phyloP scores from a whole-genome alignment of 2,113 vertebrate genomes.

The Paedocypris sp. region DNA sequence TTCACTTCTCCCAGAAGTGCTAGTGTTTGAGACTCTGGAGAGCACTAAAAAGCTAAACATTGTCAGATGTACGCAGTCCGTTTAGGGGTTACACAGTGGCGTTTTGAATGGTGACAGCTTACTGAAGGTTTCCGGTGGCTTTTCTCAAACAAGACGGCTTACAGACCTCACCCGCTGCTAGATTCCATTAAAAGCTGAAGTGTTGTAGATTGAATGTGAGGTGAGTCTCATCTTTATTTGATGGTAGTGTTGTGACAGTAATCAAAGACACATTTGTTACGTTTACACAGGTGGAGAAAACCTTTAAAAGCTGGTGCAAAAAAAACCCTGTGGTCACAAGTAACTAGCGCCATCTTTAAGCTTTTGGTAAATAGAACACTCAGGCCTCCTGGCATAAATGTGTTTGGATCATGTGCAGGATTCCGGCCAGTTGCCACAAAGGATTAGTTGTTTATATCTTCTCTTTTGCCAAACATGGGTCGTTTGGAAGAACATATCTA shows the following conservation, averaged over 20 bases:
- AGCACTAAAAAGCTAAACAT: conserved; percentile 2
- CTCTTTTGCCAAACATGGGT: not conserved
- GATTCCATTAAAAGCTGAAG: not conserved
- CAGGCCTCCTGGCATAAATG: not conserved
- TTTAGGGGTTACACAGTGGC: not conserved
- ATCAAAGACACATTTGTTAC: conserved; percentile 1
- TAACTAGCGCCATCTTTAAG: not conserved
- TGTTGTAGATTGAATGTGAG: not conserved
- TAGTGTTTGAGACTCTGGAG: not conserved
- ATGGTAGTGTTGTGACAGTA: not conserved
- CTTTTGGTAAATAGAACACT: not conserved
- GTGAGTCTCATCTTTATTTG: not conserved
- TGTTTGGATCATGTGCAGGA: not conserved
- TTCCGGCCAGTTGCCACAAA: not conserved
- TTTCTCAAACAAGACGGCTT: not conserved
- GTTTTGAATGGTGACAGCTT: not conserved
- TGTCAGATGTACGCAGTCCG: conserved; percentile 20
- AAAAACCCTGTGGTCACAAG: not conserved
- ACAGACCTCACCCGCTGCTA: not conserved
- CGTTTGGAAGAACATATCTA: no score
- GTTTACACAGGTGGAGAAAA: not conserved
- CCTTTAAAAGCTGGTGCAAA: not conserved
- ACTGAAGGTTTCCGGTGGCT: not conserved
- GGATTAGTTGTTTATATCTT: not conserved
- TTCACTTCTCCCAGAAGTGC: not conserved